A percentile compares a stretch with the other conserved stretches of the same genome.
These are phyloP conservation scores for Aphis craccivora DNA, from an alignment of 1,140 invertebrate species.

Conservation along the genomic window DNA sequence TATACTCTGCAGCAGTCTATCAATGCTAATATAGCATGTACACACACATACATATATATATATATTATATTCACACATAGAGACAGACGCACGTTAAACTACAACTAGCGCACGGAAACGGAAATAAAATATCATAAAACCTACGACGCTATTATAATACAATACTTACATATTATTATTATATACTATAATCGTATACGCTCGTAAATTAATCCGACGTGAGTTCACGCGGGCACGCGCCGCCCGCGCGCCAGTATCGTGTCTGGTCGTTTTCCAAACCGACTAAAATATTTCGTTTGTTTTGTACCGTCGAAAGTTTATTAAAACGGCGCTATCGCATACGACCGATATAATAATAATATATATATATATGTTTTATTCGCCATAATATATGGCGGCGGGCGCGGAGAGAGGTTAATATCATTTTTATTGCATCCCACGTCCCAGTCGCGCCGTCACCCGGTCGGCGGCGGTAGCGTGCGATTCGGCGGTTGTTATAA, in stretches of 20 bases:
- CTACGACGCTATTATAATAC: too few relatives aligned
- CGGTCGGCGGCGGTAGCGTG: not conserved
- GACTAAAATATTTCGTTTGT: not conserved
- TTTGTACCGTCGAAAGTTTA: conserved; percentile 32
- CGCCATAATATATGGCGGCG: not conserved
- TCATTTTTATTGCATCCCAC: conserved; percentile 41
- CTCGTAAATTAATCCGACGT: not conserved
- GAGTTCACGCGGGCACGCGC: not conserved
- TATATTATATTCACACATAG: not conserved
- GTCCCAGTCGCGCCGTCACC: not conserved
- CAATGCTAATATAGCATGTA: too few relatives aligned
- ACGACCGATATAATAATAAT: not conserved
- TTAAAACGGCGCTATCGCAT: conserved; percentile 25
- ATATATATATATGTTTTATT: not conserved
- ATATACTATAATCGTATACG: too few relatives aligned
- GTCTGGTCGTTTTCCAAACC: not conserved
- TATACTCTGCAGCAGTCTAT: too few relatives aligned
- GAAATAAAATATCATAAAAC: not conserved
- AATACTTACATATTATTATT: not conserved
- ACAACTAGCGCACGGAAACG: not conserved
- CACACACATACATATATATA: too few relatives aligned
- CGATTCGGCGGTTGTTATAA: conserved; percentile 31
- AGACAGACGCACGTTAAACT: too few relatives aligned
- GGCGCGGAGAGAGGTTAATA: conserved; percentile 30
- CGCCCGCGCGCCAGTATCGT: not conserved